Base-by-base conservation (phyloP, 92 coral and sea anemone genomes). In the Phenganax stokvisi region DNA sequence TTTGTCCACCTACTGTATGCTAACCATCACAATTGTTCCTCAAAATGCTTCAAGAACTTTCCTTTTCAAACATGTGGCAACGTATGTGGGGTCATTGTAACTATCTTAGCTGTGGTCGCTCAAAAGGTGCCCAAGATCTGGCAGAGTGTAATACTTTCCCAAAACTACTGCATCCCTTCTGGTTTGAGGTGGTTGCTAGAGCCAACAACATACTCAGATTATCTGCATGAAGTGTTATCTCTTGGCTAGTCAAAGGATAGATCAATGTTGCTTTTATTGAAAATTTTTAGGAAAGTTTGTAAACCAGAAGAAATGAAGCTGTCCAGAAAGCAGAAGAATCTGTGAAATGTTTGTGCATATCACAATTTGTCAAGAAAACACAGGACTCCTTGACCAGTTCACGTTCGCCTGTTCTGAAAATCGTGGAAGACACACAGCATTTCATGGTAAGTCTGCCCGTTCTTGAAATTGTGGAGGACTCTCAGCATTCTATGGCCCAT, bases 61-160 rank as follows among this genome's bases (percentile, higher is more conserved):
- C 56, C 47, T 37, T 37, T 37, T 37, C 47, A 37, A 37, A 37
- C 47, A 37, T 37, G 89, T 72, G 81, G 75, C 55, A 84, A 72
- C 56, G 76, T 89, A 9, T 84, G 89, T 73, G 86, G 88, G 25
- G 92, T 75, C 56, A 81, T 72, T 57, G 91, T 81, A 12, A 82
- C 73, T 13, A 58, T 82, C 15, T 55, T 89, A 62, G 89, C 76
- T 6, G 85, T 64, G 4, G 85, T 86, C 57, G 89, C 87, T 17
- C 83, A 66, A 28, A 65, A 9, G 56, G 81, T 77, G 27, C 92
- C 88, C 2, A 31, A 27, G 16, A 20, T 89, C 56, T 86, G 89
- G 89, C 29, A 79, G 62, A 83, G 85, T 10, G 88, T 73, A 25
- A 68, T 68, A 68, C 73, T 68, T 68, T 74, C 47, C 51, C 62